Base-by-base conservation (phyloP, 2,797 vertebrate genomes). In the Lycodopsis pacificus region DNA sequence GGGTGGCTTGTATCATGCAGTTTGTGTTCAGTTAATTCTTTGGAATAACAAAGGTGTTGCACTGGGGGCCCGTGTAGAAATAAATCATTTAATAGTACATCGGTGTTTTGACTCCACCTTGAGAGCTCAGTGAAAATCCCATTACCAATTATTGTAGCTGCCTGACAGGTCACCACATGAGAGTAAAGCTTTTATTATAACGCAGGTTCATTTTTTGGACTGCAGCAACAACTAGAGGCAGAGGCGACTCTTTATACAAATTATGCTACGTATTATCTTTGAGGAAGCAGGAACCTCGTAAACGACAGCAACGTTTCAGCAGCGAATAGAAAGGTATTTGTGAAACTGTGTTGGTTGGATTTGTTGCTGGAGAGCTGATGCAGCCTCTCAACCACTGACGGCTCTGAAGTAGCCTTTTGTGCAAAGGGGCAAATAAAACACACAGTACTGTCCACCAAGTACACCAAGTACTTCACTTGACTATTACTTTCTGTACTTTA, bases 101-200 rank as follows among this genome's bases (percentile, higher is more conserved):
- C 44, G 44, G 46, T 84, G 69, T 86, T 89, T 83, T 85, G 77
- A 83, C 80, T 89, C 71, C 62, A 82, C 75, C 82, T 87, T 81
- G 71, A 81, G 82, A 88, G 81, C 80, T 80, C 77, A 82, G 80
- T 78, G 72, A 86, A 93, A 94, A 91, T 83, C 84, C 83, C 77
- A 83, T 88, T 71, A 88, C 76, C 75, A 89, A 89, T 93, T 90
- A 91, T 76, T 76, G 72, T 76, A 72, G 83, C 84, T 51, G 77
- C 71, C 73, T 92, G 85, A 86, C 79, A 90, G 87, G 84, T 85
- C 78, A 83, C 78, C 82, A 88, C 84, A 74, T 56, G 70, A 80
- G 81, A 83, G 66, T 63, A 73, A 80, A 73, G 82, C 61, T 48
- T 81, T 84, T 83, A 62, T 84, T 77, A 53, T 70, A 73, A 84